A percentile compares a stretch with the other conserved stretches of the same genome.
Evolutionary conservation across 1,140 invertebrate genomes (phyloP).

Genomic region (Harlomillsia oculata): DNA sequence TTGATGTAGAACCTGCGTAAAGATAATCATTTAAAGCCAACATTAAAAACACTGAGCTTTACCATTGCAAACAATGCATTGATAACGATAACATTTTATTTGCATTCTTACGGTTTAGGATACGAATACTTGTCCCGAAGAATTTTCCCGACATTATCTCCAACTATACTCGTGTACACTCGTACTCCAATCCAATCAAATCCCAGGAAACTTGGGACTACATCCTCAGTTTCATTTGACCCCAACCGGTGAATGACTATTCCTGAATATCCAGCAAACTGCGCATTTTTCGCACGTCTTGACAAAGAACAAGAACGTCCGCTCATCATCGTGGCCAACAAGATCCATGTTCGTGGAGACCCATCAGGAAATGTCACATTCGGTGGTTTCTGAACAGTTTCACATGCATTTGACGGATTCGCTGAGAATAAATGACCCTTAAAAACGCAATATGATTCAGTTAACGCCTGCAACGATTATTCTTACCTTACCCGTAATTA

Average conservation of each 20-base stretch:
- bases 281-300: constrained; percentile 10
- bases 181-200: constrained; percentile 18
- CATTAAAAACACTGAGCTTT: too few relatives aligned
- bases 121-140: constrained; percentile 10
- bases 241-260: constrained; percentile 12
- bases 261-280: constrained; percentile 16
- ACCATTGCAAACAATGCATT: background rate
- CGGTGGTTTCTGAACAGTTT: background rate
- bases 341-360: background rate
- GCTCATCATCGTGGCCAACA: background rate
- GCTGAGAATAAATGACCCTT: constrained; percentile 13
- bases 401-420: constrained; percentile 12
- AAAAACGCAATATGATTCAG: background rate
- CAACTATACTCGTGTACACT: constrained; percentile 14
- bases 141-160: constrained; percentile 5
- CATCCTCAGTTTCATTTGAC: constrained; percentile 2
- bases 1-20: constrained; percentile 6
- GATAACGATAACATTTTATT: background rate
- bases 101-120: background rate
- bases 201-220: constrained; percentile 14
- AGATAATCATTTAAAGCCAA: background rate
- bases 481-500: background rate
- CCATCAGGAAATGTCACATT: background rate
- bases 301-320: constrained; percentile 7
- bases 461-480: background rate